Percentiles rank a stretch among this genome's conserved stretches.
These are phyloP conservation scores for Probaryconus sp. DNA, from an alignment of 1,140 invertebrate genomes.

Conservation along the genomic window DNA sequence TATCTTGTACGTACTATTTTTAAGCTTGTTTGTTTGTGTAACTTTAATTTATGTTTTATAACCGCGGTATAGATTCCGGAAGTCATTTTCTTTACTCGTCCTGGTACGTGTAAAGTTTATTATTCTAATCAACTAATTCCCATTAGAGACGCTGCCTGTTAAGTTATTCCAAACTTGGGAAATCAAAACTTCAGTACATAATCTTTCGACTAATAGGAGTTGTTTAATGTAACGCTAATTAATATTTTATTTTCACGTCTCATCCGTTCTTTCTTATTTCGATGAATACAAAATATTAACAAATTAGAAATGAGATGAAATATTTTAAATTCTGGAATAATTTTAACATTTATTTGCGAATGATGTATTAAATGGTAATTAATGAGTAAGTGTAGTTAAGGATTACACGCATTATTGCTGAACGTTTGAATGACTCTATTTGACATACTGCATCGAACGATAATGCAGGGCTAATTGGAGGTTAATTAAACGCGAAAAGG, in stretches of 20 bases:
- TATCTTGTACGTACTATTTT: no score
- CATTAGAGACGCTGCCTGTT: background rate
- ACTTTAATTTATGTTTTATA: no score
- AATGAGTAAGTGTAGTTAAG: constrained; percentile 1
- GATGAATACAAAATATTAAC: no score
- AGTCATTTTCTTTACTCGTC: background rate
- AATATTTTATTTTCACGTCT: no score
- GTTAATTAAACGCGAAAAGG: constrained; percentile 21
- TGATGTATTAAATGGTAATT: background rate
- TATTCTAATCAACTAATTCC: constrained; percentile 7
- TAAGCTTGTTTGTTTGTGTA: no score
- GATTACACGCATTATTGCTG: constrained; percentile 12
- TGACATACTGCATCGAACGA: constrained; percentile 5
- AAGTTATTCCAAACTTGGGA: constrained; percentile 9
- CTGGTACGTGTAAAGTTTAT: background rate
- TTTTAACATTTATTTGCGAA: no score
- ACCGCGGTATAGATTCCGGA: background rate
- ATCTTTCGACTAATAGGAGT: background rate
- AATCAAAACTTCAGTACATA: constrained; percentile 11
- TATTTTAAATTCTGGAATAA: no score
- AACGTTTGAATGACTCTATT: constrained; percentile 6
- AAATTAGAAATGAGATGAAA: no score
- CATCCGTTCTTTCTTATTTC: no score
- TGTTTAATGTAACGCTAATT: background rate
- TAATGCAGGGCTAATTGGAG: constrained; percentile 14